These are phyloP conservation scores for Plagiodera versicolora DNA, from an alignment of 2,888 invertebrate genomes.

Conservation along the genomic window DNA sequence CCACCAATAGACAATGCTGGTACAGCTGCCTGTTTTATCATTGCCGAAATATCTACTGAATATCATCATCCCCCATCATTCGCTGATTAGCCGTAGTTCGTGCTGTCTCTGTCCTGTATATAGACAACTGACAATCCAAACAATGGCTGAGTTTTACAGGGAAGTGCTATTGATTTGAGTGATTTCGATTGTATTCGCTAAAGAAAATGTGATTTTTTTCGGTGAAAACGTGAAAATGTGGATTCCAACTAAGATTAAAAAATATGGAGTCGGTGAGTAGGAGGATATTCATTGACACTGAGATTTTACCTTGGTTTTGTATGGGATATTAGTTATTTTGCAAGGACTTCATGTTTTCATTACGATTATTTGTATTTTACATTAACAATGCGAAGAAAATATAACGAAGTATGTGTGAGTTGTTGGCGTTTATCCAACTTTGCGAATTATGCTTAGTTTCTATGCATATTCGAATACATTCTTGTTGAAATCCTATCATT, in stretches of 20 bases:
- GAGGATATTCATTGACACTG: slow-evolving; percentile 22
- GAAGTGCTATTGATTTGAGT: slow-evolving; percentile 50
- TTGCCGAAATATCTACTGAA: too few relatives aligned
- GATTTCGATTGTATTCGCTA: slow-evolving; percentile 38
- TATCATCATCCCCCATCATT: not conserved
- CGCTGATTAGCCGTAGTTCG: not conserved
- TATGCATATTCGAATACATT: too few relatives aligned
- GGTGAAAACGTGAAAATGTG: slow-evolving; percentile 60
- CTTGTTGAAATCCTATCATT: too few relatives aligned
- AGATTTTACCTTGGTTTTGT: slow-evolving; percentile 21
- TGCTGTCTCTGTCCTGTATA: slow-evolving; percentile 1
- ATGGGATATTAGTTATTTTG: slow-evolving; percentile 19
- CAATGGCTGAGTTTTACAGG: slow-evolving; percentile 49
- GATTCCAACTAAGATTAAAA: slow-evolving; percentile 72
- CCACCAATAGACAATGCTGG: too few relatives aligned
- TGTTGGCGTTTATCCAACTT: not conserved
- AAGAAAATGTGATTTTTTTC: slow-evolving; percentile 36
- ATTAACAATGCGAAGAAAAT: slow-evolving; percentile 10
- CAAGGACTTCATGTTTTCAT: slow-evolving; percentile 23
- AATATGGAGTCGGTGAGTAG: slow-evolving; percentile 74
- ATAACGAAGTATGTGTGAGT: not conserved
- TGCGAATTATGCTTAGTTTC: not conserved
- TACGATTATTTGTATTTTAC: slow-evolving; percentile 22
- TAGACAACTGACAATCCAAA: slow-evolving; percentile 40
- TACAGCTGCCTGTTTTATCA: too few relatives aligned